These are phyloP conservation scores for Kuschelorhynchus macadamiae DNA, from an alignment of 2,888 invertebrate genomes.

Conservation along the genomic window DNA sequence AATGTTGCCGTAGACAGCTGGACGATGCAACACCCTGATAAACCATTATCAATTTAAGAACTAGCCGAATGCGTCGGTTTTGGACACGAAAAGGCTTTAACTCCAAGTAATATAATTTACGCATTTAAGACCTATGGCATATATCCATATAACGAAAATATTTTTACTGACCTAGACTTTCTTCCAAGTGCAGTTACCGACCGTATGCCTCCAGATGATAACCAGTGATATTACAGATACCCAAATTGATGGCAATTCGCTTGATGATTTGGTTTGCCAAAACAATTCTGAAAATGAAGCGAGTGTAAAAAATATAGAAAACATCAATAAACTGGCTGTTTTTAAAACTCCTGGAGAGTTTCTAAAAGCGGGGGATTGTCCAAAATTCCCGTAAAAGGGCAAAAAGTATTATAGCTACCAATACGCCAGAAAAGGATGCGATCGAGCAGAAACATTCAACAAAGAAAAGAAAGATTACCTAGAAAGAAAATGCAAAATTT, in stretches of 20 bases:
- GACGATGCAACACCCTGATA: constrained; percentile 60
- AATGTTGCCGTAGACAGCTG: constrained; percentile 56
- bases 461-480: neutral
- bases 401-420: constrained; percentile 44
- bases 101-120: constrained; percentile 60
- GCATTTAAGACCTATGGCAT: constrained; percentile 63
- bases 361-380: constrained; percentile 36
- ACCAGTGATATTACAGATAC: constrained; percentile 5
- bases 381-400: constrained; percentile 28
- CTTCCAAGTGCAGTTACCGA: constrained; percentile 45
- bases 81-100: constrained; percentile 61
- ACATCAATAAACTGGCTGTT: too few species aligned
- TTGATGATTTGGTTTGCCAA: too few species aligned
- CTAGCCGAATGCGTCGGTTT: constrained; percentile 61
- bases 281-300: too few species aligned
- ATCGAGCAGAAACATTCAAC: constrained; percentile 20
- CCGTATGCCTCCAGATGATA: constrained; percentile 20
- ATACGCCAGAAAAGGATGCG: constrained; percentile 35
- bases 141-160: constrained; percentile 44
- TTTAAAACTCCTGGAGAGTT: constrained; percentile 37
- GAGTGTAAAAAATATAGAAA: too few species aligned
- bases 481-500: constrained; percentile 11
- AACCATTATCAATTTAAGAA: constrained; percentile 65
- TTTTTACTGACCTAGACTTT: constrained; percentile 45
- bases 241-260: too few species aligned